Evolutionary conservation across 2,888 invertebrate species (phyloP).

Genomic region (Ommatoiulus sabulosus): DNA sequence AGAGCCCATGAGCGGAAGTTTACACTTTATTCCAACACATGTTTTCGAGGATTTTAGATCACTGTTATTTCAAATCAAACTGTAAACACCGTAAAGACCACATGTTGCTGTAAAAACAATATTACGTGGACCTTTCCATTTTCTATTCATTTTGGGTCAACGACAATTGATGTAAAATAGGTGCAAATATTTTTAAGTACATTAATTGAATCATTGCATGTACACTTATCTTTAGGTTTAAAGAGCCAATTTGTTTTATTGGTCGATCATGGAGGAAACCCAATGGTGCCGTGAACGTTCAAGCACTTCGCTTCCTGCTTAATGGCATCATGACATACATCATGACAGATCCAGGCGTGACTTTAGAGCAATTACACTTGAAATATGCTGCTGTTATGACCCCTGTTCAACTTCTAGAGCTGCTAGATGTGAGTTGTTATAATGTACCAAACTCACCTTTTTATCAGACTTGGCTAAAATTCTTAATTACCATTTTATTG

Average conservation of each 20-base stretch:
- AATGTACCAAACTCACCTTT: background rate
- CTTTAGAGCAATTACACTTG: slow-evolving; percentile 71
- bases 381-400: slow-evolving; percentile 76
- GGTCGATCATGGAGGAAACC: slow-evolving; percentile 80
- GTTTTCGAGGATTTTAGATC: too few species aligned
- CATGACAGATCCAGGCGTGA: slow-evolving; percentile 74
- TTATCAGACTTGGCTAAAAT: background rate
- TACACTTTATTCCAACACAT: too few species aligned
- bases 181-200: too few species aligned
- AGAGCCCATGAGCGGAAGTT: too few species aligned
- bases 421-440: slow-evolving; percentile 72
- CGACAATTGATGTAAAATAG: too few species aligned
- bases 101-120: too few species aligned
- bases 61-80: too few species aligned
- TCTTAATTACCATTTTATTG: slow-evolving; percentile 7
- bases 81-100: too few species aligned
- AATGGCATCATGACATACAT: slow-evolving; percentile 76
- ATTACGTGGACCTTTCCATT: too few species aligned
- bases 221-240: background rate
- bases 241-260: slow-evolving; percentile 62
- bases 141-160: background rate
- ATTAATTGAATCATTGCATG: background rate
- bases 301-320: slow-evolving; percentile 77
- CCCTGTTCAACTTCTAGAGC: slow-evolving; percentile 75
- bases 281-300: slow-evolving; percentile 78